Evolutionary conservation across 2,888 invertebrate genomes (phyloP).

Genomic region (Eurytoma californica): DNA sequence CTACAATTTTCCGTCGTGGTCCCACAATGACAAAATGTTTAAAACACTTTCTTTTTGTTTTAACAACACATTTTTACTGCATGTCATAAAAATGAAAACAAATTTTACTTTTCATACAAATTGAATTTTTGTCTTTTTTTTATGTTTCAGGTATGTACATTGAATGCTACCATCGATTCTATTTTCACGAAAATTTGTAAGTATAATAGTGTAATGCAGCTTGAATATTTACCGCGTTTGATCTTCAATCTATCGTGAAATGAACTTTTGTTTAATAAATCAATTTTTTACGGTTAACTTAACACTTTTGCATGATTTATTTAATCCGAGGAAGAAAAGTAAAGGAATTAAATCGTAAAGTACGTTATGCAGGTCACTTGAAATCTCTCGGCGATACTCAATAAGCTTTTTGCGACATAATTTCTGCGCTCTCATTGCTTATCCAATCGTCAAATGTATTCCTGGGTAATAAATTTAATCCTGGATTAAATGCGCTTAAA

Average conservation of each 20-base stretch:
- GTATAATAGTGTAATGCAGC: neutral
- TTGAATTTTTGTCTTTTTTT: slow-evolving; percentile 6
- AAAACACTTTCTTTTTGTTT: slow-evolving; percentile 15
- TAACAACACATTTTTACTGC: neutral
- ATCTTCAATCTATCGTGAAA: too few relatives aligned
- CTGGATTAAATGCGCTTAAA: slow-evolving; percentile 20
- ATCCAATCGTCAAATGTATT: slow-evolving; percentile 30
- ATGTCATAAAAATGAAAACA: too few relatives aligned
- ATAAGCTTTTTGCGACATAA: slow-evolving; percentile 2
- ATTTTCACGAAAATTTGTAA: slow-evolving; percentile 8
- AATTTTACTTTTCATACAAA: neutral
- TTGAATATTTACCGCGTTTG: too few relatives aligned
- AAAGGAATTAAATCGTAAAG: too few relatives aligned
- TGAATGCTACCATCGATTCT: neutral
- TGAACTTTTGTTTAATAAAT: neutral
- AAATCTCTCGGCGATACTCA: slow-evolving; percentile 15
- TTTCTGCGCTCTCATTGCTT: slow-evolving; percentile 35
- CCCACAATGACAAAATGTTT: neutral
- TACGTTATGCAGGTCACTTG: too few relatives aligned
- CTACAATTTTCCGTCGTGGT: neutral
- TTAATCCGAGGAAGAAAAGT: too few relatives aligned
- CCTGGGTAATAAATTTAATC: slow-evolving; percentile 32
- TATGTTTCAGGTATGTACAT: slow-evolving; percentile 44
- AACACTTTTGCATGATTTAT: too few relatives aligned
- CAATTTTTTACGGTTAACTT: neutral